A percentile compares a stretch with the other conserved stretches of the same genome.
phyloP scores from a whole-genome alignment of 2,888 invertebrate genomes.

The Lottia gigantea region DNA sequence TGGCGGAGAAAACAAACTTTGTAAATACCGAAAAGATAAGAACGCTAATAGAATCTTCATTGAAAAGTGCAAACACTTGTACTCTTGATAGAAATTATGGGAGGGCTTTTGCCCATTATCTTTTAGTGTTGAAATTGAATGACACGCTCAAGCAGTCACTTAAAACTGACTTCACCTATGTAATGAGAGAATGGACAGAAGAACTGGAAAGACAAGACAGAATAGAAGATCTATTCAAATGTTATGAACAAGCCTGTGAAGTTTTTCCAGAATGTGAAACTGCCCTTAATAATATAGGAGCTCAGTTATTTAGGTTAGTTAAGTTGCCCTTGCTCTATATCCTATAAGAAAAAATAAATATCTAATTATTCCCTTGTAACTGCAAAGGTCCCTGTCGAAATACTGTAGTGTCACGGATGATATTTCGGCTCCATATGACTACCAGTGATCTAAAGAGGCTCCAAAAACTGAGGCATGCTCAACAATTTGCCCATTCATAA shows the following conservation, averaged over 20 bases:
- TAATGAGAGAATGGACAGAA: conserved; percentile 53
- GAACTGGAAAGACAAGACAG: conserved; percentile 40
- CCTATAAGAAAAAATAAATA: neutral
- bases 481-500: too few species aligned
- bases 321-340: too few species aligned
- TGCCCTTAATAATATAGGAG: conserved; percentile 71
- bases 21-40: conserved; percentile 1
- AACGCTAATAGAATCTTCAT: conserved; percentile 34
- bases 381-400: too few species aligned
- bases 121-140: conserved; percentile 49
- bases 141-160: conserved; percentile 39
- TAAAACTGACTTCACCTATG: conserved; percentile 44
- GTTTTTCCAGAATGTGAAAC: conserved; percentile 71
- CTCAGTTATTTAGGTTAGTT: conserved; percentile 71
- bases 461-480: too few species aligned
- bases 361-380: neutral
- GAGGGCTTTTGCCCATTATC: conserved; percentile 54
- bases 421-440: too few species aligned
- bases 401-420: too few species aligned
- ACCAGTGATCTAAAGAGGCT: too few species aligned
- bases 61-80: conserved; percentile 42
- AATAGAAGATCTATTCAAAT: conserved; percentile 50
- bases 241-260: conserved; percentile 62
- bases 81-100: conserved; percentile 45
- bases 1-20: neutral